Conservation (phyloP, 2,113 vertebrate species). For the Halichoeres trimaculatus region DNA sequence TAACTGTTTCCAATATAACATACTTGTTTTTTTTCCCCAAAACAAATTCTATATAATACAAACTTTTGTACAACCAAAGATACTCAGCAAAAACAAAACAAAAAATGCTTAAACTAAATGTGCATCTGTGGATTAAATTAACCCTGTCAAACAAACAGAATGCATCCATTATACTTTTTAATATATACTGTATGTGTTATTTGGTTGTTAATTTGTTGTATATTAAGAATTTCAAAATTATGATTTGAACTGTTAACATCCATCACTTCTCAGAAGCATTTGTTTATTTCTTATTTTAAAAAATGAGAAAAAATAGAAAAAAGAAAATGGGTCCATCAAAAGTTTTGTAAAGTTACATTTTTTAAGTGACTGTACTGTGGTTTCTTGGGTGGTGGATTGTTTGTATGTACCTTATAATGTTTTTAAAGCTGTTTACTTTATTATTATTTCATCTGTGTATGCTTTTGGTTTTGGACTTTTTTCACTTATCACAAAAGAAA, state of each 20-base stretch:
- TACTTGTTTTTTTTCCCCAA: background rate
- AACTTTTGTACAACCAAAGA: background rate
- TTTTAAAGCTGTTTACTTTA: background rate
- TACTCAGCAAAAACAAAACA: background rate
- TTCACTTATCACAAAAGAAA: background rate
- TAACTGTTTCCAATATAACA: background rate
- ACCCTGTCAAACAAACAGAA: too few species aligned
- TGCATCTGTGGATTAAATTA: background rate
- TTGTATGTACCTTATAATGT: background rate
- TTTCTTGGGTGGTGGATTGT: background rate
- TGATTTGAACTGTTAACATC: too few species aligned
- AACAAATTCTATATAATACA: background rate
- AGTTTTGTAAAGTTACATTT: background rate
- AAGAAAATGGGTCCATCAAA: background rate
- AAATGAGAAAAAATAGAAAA: too few species aligned
- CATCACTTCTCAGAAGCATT: too few species aligned
- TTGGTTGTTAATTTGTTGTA: too few species aligned
- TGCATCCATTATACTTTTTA: too few species aligned
- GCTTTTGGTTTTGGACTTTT: background rate
- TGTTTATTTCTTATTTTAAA: too few species aligned
- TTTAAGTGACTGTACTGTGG: background rate
- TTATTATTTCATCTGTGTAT: background rate
- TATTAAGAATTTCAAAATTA: too few species aligned
- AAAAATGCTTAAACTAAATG: background rate
- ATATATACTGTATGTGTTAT: too few species aligned